Evolutionary conservation across 1,140 invertebrate genomes (phyloP).

Genomic region (Stegodyphus mimosarum): DNA sequence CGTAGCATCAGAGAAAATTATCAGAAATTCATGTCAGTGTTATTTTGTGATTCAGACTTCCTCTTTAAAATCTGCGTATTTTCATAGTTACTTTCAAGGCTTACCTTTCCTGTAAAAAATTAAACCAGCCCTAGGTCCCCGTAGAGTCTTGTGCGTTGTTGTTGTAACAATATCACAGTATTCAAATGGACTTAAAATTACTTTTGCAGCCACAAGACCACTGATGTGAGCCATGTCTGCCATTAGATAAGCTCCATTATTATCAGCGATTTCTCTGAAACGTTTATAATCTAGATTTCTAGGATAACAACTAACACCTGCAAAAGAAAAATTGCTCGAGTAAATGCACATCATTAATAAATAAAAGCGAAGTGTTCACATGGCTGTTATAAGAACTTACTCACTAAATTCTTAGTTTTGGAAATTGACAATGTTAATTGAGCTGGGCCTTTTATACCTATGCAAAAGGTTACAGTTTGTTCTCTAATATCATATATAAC

Average conservation of each 20-base stretch:
- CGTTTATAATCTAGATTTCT: slow-evolving; percentile 76
- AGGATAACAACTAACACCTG: slow-evolving; percentile 76
- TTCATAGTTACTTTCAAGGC: neutral
- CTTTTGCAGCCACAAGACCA: slow-evolving; percentile 75
- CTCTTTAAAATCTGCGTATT: too few species aligned
- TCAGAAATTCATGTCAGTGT: too few species aligned
- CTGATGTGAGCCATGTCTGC: slow-evolving; percentile 79
- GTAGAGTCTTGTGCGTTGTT: slow-evolving; percentile 76
- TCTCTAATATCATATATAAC: too few species aligned
- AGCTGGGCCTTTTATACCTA: too few species aligned
- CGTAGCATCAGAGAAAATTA: too few species aligned
- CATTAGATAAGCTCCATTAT: slow-evolving; percentile 73
- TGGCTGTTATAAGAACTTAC: too few species aligned
- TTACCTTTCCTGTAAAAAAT: slow-evolving; percentile 75
- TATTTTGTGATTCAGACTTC: too few species aligned
- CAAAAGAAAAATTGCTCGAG: neutral
- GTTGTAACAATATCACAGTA: slow-evolving; percentile 76
- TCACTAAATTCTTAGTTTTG: too few species aligned
- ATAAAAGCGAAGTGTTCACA: too few species aligned
- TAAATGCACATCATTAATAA: too few species aligned
- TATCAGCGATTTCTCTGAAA: slow-evolving; percentile 76
- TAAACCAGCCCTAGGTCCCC: slow-evolving; percentile 73
- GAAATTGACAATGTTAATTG: too few species aligned
- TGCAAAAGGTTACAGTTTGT: too few species aligned
- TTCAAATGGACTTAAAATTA: slow-evolving; percentile 76